phyloP scores from a whole-genome alignment of 2,888 invertebrate genomes.

The Prosapia bicincta region DNA sequence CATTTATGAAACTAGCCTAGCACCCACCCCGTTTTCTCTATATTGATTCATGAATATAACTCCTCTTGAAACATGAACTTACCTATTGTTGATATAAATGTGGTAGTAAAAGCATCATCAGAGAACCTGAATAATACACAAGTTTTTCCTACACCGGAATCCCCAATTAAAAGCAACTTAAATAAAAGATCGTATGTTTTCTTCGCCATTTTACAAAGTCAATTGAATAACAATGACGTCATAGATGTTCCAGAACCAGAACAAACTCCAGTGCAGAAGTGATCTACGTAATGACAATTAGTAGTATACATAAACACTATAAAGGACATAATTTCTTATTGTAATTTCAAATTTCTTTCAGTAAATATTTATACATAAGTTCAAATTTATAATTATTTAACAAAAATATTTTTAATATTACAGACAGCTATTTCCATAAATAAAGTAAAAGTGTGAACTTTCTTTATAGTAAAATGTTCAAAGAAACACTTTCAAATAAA shows the following conservation, averaged over 20 bases:
- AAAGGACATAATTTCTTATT: too few species aligned
- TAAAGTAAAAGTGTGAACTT: too few species aligned
- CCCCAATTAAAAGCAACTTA: constrained; percentile 88
- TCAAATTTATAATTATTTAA: too few species aligned
- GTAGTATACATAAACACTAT: too few species aligned
- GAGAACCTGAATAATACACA: constrained; percentile 93
- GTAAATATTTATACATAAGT: too few species aligned
- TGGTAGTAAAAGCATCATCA: constrained; percentile 92
- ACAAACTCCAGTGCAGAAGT: neutral
- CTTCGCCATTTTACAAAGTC: constrained; percentile 72
- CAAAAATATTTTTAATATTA: too few species aligned
- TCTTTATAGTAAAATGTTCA: too few species aligned
- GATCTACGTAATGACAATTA: too few species aligned
- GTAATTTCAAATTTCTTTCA: too few species aligned
- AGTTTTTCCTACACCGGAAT: constrained; percentile 92
- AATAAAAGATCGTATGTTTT: constrained; percentile 93
- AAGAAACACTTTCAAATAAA: too few species aligned
- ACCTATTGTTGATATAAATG: constrained; percentile 96
- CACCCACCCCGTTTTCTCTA: neutral
- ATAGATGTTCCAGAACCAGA: constrained; percentile 4
- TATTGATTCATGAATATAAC: too few species aligned
- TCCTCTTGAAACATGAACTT: constrained; percentile 45
- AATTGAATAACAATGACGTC: constrained; percentile 32
- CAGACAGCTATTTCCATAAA: too few species aligned
- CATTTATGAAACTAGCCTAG: neutral